Evolutionary conservation across 2,797 vertebrate species (phyloP), one percentile per base, ranked within the genome.

Genomic region (Chloroceryle inda): DNA sequence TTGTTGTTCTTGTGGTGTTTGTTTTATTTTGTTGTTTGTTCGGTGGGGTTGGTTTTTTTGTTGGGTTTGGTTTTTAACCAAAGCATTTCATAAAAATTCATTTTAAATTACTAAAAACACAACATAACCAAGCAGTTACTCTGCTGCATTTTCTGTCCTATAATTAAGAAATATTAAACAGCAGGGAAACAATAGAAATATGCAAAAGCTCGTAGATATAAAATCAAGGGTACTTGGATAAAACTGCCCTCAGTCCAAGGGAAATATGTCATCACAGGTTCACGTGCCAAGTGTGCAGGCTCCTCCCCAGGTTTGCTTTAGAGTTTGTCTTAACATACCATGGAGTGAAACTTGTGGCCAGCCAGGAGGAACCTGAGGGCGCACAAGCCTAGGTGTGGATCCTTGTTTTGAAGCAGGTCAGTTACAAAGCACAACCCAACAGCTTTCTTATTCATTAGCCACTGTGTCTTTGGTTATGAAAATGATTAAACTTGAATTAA

Each of bases 181-280:
- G 59, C 83, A 76, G 23, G 85, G 75, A 93, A 94, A 92, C 52
- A 91, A 58, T 5, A 56, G 75, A 88, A 89, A 44, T 91, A 73
- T 33, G 45, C 76, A 76, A 37, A 68, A 79, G 67, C 75, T 89
- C 0, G 2, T 75, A 63, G 88, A 85, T 94, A 47, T 1, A 84
- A 94, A 93, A 75, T 29, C 11, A 2, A 91, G 64, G 72, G 19
- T 92, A 69, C 92, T 89, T 83, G 68, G 69, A 86, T 86, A 75
- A 85, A 91, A 61, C 62, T 95, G 42, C 89, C 62, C 62, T 94
- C 78, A 11, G 78, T 96, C 90, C 85, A 89, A 91, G 61, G 86
- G 91, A 95, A 93, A 93, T 94, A 93, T 90, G 94, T 96, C 94
- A 92, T 94, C 59, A 1, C 77, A 92, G 83, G 90, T 95, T 96